Evolutionary conservation across 2,888 invertebrate genomes (phyloP).

Genomic region (Nematopogon swammerdamellus): DNA sequence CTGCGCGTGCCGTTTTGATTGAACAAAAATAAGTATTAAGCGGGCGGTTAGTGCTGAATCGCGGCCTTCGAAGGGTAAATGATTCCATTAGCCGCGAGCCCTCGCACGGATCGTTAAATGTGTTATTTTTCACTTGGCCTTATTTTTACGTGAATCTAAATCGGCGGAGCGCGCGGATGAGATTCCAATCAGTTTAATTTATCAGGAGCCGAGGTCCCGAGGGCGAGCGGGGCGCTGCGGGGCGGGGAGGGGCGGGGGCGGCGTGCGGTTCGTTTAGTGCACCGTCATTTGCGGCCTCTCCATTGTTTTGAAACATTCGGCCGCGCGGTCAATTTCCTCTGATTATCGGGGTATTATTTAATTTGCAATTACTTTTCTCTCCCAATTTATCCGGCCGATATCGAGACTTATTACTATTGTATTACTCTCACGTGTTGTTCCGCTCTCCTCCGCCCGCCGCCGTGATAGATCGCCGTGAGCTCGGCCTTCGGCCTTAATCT

Average conservation of each 20-base stretch:
- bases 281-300: constrained; percentile 55
- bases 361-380: neutral
- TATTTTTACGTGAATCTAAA: constrained; percentile 47
- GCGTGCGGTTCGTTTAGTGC: constrained; percentile 59
- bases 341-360: neutral
- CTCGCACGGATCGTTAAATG: neutral
- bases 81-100: neutral
- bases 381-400: no score
- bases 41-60: neutral
- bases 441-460: no score
- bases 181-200: constrained; percentile 59
- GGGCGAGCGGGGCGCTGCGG: constrained; percentile 26
- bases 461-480: no score
- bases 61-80: neutral
- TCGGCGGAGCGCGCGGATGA: constrained; percentile 34
- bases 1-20: neutral
- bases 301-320: constrained; percentile 58
- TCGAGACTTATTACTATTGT: no score
- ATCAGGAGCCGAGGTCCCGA: constrained; percentile 26
- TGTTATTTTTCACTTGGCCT: constrained; percentile 36
- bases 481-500: no score
- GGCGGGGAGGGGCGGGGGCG: constrained; percentile 40
- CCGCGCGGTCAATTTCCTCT: neutral
- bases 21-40: neutral
- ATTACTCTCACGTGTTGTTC: no score